Evolutionary conservation across 2,888 invertebrate genomes (phyloP).

Genomic region (Lasioglossum marginatum): DNA sequence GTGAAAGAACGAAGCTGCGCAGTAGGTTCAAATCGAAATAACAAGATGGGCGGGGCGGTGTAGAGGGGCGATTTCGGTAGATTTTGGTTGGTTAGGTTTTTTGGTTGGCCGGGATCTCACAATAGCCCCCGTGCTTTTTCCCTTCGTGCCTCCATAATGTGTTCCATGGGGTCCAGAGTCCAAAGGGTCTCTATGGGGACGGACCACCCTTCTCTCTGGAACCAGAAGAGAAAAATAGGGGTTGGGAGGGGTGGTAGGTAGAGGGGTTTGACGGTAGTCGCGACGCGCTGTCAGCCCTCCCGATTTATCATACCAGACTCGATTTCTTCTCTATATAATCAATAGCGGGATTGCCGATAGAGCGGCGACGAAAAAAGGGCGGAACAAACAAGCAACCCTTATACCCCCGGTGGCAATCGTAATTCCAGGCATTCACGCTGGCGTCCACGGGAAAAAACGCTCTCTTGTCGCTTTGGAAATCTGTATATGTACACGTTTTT

Average conservation of each 20-base stretch:
- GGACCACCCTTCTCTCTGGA: constrained; percentile 73
- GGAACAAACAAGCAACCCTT: constrained; percentile 62
- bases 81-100: constrained; percentile 80
- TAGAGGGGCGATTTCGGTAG: constrained; percentile 72
- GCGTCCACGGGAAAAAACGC: background rate
- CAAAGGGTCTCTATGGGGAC: constrained; percentile 67
- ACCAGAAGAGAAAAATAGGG: constrained; percentile 22
- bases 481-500: background rate
- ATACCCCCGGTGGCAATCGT: constrained; percentile 31
- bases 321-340: constrained; percentile 80
- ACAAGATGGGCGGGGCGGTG: constrained; percentile 76
- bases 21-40: constrained; percentile 48
- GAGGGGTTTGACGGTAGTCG: constrained; percentile 58
- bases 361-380: constrained; percentile 46
- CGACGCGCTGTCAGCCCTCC: constrained; percentile 78
- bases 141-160: constrained; percentile 62
- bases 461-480: background rate
- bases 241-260: constrained; percentile 22
- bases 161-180: constrained; percentile 63
- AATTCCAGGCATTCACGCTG: constrained; percentile 45
- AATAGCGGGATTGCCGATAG: constrained; percentile 76
- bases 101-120: constrained; percentile 71
- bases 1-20: background rate
- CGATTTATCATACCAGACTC: constrained; percentile 84
- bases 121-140: constrained; percentile 69